These are phyloP conservation scores for Halyomorpha halys DNA, from an alignment of 1,140 invertebrate species.

Conservation along the genomic window DNA sequence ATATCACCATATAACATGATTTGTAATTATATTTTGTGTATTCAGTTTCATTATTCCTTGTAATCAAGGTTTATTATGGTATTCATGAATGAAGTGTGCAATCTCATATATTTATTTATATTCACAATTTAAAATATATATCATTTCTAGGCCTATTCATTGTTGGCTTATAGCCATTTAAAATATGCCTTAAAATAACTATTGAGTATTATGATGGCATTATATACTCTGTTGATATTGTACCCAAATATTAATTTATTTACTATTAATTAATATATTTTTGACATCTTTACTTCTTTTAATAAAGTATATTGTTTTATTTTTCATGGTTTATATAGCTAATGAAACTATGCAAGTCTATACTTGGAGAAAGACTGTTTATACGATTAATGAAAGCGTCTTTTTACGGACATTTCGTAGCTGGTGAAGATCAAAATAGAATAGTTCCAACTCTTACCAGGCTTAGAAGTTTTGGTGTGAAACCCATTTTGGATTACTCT, in stretches of 20 bases:
- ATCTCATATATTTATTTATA: too few relatives aligned
- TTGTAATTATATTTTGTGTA: too few relatives aligned
- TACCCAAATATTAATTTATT: not conserved
- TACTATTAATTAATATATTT: not conserved
- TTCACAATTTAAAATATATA: too few relatives aligned
- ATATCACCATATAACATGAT: too few relatives aligned
- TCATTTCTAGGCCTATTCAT: too few relatives aligned
- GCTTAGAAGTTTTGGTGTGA: constrained; percentile 88
- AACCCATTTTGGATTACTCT: constrained; percentile 96
- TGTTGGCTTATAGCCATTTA: too few relatives aligned
- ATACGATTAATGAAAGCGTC: constrained; percentile 80
- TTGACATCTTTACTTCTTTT: constrained; percentile 24
- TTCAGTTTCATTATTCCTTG: too few relatives aligned
- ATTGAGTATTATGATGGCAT: too few relatives aligned
- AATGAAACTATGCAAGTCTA: constrained; percentile 66
- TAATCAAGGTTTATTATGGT: too few relatives aligned
- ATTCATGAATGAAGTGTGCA: too few relatives aligned
- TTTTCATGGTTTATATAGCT: constrained; percentile 54
- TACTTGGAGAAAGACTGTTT: constrained; percentile 83
- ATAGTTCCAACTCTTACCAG: constrained; percentile 75
- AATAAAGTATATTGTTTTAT: constrained; percentile 27
- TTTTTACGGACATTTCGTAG: constrained; percentile 98
- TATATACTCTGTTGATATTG: too few relatives aligned
- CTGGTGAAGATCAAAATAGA: constrained; percentile 79
- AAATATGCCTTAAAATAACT: too few relatives aligned